Percentiles rank a stretch among this genome's conserved stretches.
phyloP scores from a whole-genome alignment of 2,113 vertebrate genomes.

The Mormyrus iriodes region DNA sequence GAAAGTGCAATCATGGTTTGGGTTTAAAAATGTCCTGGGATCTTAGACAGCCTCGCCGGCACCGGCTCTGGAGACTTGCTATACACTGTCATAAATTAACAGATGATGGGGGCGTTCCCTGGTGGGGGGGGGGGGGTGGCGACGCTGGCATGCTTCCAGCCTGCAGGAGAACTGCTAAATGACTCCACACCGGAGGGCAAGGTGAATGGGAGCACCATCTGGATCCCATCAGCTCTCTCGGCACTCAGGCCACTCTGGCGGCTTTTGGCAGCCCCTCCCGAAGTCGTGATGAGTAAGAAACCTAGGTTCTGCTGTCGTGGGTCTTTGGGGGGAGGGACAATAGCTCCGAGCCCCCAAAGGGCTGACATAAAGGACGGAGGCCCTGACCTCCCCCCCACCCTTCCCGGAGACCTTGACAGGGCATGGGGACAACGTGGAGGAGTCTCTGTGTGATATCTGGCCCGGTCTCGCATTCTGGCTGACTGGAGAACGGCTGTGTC shows the following conservation, averaged over 20 bases:
- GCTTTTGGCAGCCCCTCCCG: neutral
- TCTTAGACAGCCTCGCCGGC: neutral
- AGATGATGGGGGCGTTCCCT: neutral
- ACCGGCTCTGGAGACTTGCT: neutral
- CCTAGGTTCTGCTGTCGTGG: neutral
- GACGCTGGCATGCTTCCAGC: neutral
- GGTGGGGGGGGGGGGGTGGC: neutral
- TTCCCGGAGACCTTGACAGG: slow-evolving; percentile 5
- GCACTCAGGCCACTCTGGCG: neutral
- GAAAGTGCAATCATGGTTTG: neutral
- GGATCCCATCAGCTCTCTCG: neutral
- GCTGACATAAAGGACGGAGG: neutral
- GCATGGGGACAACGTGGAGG: neutral
- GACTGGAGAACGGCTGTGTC: neutral
- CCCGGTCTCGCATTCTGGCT: neutral
- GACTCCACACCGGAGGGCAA: neutral
- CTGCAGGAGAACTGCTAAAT: neutral
- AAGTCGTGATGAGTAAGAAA: no score
- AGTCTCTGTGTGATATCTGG: neutral
- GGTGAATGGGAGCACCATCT: slow-evolving; percentile 9
- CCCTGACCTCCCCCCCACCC: neutral
- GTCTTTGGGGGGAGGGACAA: neutral
- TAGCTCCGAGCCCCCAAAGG: neutral
- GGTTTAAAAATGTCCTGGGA: neutral
- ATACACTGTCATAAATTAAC: neutral